Evolutionary conservation across 2,113 vertebrate genomes (phyloP).

Genomic region (Redunca redunca): DNA sequence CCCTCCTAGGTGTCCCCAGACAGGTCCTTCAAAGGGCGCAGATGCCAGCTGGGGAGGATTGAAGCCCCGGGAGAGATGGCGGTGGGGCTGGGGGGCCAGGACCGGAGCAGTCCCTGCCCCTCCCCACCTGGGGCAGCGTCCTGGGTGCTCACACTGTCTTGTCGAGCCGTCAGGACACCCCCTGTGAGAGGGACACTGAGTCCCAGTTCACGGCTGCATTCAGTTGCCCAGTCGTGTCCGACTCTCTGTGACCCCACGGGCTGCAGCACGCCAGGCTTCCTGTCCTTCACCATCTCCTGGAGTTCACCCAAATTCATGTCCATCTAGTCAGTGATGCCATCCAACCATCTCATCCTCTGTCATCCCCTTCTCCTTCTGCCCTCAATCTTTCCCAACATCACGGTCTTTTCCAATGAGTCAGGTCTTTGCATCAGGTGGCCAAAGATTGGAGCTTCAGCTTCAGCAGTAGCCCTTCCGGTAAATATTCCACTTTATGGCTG

Average conservation of each 20-base stretch:
- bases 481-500: background rate
- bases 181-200: background rate
- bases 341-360: background rate
- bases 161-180: no score
- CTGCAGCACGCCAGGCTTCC: background rate
- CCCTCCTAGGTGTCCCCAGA: rapidly evolving
- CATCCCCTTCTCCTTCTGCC: background rate
- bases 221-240: rapidly evolving
- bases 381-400: background rate
- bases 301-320: background rate
- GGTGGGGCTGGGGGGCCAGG: background rate
- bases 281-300: background rate
- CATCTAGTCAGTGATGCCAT: background rate
- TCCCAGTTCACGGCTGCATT: background rate
- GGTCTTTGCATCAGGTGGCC: background rate
- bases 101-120: background rate
- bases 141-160: rapidly evolving
- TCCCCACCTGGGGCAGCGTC: rapidly evolving
- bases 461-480: background rate
- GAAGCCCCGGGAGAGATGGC: background rate
- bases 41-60: background rate
- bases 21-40: background rate
- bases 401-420: background rate
- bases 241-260: background rate
- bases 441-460: background rate